Evolutionary conservation across 1,140 invertebrate species (phyloP).

Genomic region (Stegodyphus mimosarum): DNA sequence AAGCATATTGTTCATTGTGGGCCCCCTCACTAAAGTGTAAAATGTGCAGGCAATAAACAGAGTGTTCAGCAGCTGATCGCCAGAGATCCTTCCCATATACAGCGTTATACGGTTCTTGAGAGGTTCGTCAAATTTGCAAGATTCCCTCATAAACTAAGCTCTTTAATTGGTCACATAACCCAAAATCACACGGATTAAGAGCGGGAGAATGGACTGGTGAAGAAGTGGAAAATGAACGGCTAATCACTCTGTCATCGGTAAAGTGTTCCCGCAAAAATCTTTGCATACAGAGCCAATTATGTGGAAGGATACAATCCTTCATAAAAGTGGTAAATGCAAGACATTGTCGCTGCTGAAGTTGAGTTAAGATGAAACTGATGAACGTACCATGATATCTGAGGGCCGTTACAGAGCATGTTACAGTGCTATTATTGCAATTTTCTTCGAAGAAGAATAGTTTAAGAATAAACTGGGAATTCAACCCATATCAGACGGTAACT

Average conservation of each 20-base stretch:
- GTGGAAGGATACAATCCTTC: too few relatives aligned
- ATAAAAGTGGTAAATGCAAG: background rate
- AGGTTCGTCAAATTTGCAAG: background rate
- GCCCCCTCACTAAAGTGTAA: background rate
- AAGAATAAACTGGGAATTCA: background rate
- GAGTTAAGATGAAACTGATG: background rate
- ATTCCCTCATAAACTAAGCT: background rate
- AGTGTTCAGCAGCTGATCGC: background rate
- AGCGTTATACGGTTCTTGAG: background rate
- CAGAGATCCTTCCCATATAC: background rate
- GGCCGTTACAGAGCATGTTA: background rate
- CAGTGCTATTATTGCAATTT: background rate
- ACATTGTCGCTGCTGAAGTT: conserved; percentile 11
- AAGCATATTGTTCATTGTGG: too few relatives aligned
- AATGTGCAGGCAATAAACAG: background rate
- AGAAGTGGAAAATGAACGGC: too few relatives aligned
- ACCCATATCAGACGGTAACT: background rate
- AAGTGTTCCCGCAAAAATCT: too few relatives aligned
- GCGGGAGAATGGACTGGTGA: background rate
- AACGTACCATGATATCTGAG: background rate
- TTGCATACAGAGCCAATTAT: too few relatives aligned
- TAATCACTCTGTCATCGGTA: too few relatives aligned
- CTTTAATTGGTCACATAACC: background rate
- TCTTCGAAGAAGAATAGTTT: background rate
- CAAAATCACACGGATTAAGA: background rate